Evolutionary conservation across 2,797 vertebrate genomes (phyloP), one percentile per base, ranked within the genome.

Genomic region (Anableps anableps): DNA sequence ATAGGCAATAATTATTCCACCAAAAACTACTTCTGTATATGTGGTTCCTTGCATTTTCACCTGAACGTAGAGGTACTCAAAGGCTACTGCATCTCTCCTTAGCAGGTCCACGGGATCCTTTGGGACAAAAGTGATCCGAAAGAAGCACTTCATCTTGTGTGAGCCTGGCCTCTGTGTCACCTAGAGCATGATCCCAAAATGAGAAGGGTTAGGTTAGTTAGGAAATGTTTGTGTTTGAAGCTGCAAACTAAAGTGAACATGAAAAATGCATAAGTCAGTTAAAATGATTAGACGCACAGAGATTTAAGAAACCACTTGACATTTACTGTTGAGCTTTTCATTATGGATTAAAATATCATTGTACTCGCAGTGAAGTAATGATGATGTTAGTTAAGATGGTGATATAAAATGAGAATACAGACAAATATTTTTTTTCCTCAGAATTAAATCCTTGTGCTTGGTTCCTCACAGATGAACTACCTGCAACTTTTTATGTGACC

Each of bases 61-160:
- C 97, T 99, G 99, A 76, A 99, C 97, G n/a, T 99, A 99, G 71
- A 99, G 97, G 92, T 99, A 99, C 89, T 99, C 99, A 83, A 99
- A 99, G 78, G 99, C 98, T 84, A 98, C 97, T 0, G 97, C 97
- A 83, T 99, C 98, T 95, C 97, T 97, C 88, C 97, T 95, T 71
- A 99, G 96, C 86, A 99, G 96, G 86, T 99, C 99, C 91, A 99
- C 96, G 0, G 99, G 98, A 93, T 99, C 99, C 94, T 99, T 99
- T 88, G 98, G 99, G 85, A 99, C 98, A 88, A 99, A 99, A 88
- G 97, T 99, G 87, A 99, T 97, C 88, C 99, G 97, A 91, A 99
- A 99, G 90, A 98, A 97, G 95, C 99, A 99, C 90, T 98, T 98
- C 98, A 99, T 99, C 94, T 97, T 99, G 92, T 99, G 97, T 5